Evolutionary conservation across 2,113 vertebrate species (phyloP), one percentile per base, ranked within the genome.

Genomic region (Hypocryptadius cinnamomeus): DNA sequence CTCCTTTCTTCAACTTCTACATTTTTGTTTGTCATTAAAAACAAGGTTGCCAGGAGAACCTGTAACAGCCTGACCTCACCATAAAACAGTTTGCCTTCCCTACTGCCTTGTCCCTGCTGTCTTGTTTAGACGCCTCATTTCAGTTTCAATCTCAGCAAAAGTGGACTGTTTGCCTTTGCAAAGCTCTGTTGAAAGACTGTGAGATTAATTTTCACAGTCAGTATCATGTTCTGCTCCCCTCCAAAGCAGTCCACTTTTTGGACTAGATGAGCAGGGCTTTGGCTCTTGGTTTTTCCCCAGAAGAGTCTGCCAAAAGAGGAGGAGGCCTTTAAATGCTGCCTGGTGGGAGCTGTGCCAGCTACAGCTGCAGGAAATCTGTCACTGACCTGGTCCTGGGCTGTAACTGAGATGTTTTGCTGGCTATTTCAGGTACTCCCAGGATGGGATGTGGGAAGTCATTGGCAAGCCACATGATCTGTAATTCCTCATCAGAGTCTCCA

Each of bases 311-410:
- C 79, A 83, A 66, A 83, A 92, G 87, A 91, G 66, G 70, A 90
- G 48, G 73, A 48, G 40, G 40, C 89, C 66, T 82, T 70, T 59
- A 93, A 93, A 78, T 4, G 2, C 71, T 71, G 91, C 44, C 79
- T 90, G 91, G 70, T 73, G 82, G 91, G 85, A 87, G 48, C 54
- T 50, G 60, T 73, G 68, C 74, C 87, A 89, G 74, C 64, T 88
- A 15, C 90, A 95, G 90, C 88, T 90, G 88, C 91, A 90, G 85
- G 82, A 77, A 68, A 82, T 88, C 90, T 77, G 4, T 57, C 42
- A 33, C 39, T 74, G 91, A 42, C 85, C 89, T 12, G 40, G 25
- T 44, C 71, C 61, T 45, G 72, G 27, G 47, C 6, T 83, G 79
- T 68, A 81, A 68, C 60, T 3, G 76, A 56, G 71, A 87, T 42